These are phyloP conservation scores for Dolomedes plantarius DNA, from an alignment of 2,888 invertebrate species.

Conservation along the genomic window DNA sequence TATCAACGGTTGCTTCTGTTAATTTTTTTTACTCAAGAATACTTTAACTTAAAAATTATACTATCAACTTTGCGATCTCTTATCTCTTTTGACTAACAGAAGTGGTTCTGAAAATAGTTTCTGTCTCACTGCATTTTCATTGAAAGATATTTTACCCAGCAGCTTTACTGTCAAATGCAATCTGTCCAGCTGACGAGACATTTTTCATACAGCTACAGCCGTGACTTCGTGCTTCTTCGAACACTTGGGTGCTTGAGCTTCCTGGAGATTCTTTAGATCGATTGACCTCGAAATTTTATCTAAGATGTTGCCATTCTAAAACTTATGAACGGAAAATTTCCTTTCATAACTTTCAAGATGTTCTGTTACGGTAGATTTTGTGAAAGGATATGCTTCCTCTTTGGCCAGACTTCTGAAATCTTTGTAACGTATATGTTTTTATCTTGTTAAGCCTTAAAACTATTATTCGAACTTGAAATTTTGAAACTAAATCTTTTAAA, in stretches of 20 bases:
- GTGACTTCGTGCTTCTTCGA: constrained; percentile 6
- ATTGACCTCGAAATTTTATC: background rate
- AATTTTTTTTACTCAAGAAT: too few species aligned
- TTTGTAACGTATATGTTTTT: too few species aligned
- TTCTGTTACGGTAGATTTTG: too few species aligned
- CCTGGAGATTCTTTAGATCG: background rate
- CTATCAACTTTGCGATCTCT: background rate
- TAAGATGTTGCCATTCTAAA: background rate
- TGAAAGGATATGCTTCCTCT: too few species aligned
- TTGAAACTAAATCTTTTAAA: too few species aligned
- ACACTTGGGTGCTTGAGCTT: background rate
- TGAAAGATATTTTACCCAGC: background rate
- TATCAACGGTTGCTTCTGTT: too few species aligned
- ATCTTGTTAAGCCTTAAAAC: too few species aligned
- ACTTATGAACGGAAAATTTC: background rate
- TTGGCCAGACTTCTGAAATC: too few species aligned
- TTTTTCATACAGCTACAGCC: background rate
- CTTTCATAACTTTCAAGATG: background rate
- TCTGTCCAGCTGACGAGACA: constrained; percentile 3
- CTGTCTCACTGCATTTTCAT: background rate
- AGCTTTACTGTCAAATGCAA: background rate
- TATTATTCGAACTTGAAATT: too few species aligned
- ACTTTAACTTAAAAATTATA: too few species aligned
- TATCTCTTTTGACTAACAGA: background rate
- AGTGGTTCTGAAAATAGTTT: background rate